phyloP scores from a whole-genome alignment of 1,140 invertebrate genomes.

The Maniola jurtina region DNA sequence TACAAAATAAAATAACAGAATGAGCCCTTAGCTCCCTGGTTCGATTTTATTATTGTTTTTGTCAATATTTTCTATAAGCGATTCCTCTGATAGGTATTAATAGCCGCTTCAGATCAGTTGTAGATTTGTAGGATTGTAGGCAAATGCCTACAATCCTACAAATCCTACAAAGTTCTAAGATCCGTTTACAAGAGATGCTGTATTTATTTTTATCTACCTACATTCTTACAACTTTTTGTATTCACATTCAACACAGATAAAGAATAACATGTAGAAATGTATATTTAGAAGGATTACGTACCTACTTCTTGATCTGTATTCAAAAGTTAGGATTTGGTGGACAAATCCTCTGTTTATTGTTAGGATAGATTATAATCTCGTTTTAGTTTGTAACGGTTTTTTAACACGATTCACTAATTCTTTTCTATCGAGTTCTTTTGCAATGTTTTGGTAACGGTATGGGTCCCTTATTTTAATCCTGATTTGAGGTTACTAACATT shows the following conservation, averaged over 20 bases:
- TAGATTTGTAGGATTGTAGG: too few relatives aligned
- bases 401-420: slow-evolving; percentile 24
- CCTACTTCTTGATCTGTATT: slow-evolving; percentile 12
- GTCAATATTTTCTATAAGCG: too few relatives aligned
- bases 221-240: not conserved
- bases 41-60: too few relatives aligned
- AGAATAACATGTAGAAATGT: not conserved
- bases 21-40: too few relatives aligned
- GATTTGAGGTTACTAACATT: not conserved
- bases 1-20: too few relatives aligned
- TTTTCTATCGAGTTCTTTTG: slow-evolving; percentile 13
- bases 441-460: slow-evolving; percentile 39
- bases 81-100: too few relatives aligned
- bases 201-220: slow-evolving; percentile 4
- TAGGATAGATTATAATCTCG: slow-evolving; percentile 44
- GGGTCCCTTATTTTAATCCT: slow-evolving; percentile 29
- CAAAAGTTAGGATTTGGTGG: slow-evolving; percentile 29
- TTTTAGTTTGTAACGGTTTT: slow-evolving; percentile 44
- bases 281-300: slow-evolving; percentile 21
- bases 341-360: slow-evolving; percentile 24
- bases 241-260: not conserved
- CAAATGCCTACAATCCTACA: not conserved
- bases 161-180: not conserved
- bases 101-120: too few relatives aligned
- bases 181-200: slow-evolving; percentile 13